Conservation (phyloP, 2,113 vertebrate genomes). For the Amphilophus citrinellus region DNA sequence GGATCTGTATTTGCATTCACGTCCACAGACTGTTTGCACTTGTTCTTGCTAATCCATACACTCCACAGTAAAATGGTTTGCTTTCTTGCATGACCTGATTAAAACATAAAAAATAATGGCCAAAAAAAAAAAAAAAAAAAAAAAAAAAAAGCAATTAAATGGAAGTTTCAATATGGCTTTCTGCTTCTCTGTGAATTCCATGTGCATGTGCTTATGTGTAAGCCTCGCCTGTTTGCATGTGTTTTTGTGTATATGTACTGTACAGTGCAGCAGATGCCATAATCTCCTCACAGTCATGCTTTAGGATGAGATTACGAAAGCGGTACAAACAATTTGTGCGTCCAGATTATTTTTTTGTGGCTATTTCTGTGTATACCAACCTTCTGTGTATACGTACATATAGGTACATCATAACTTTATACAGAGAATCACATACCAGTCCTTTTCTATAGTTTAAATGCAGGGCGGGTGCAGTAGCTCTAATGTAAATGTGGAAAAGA, state of each 20-base stretch:
- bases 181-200: background rate
- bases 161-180: background rate
- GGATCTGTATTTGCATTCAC: background rate
- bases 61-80: background rate
- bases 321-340: constrained; percentile 46
- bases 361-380: background rate
- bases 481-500: constrained; percentile 56
- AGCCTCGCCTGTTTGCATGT: constrained; percentile 7
- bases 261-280: constrained; percentile 49
- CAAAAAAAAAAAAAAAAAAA: background rate
- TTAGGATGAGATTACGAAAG: constrained; percentile 60
- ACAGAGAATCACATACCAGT: constrained; percentile 13
- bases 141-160: background rate
- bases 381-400: background rate
- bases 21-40: background rate
- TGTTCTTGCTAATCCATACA: background rate
- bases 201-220: background rate
- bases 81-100: background rate
- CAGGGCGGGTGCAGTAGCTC: constrained; percentile 18
- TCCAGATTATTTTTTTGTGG: constrained; percentile 39
- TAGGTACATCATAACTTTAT: constrained; percentile 22
- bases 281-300: constrained; percentile 56
- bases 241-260: background rate
- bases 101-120: background rate
- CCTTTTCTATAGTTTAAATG: constrained; percentile 63